Conservation (phyloP, 2,797 vertebrate species). For the Catharus ustulatus region DNA sequence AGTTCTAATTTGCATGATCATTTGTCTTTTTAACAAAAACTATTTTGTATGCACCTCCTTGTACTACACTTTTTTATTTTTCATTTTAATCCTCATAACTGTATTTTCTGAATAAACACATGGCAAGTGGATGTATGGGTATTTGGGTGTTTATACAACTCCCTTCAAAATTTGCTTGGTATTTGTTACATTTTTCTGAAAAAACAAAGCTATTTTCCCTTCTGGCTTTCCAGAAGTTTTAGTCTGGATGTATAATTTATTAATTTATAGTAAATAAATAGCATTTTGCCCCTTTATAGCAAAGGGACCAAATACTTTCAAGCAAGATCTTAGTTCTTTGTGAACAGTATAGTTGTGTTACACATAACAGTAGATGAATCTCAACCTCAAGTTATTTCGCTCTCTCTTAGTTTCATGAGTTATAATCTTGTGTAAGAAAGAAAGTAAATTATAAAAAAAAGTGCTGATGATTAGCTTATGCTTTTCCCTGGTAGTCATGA, state of each 20-base stretch:
- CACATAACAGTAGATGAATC: rapidly evolving
- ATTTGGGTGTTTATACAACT: neutral
- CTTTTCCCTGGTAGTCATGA: neutral
- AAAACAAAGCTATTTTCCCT: neutral
- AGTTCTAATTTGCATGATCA: neutral
- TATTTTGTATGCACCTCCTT: neutral
- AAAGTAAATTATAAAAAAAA: neutral
- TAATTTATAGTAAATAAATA: neutral
- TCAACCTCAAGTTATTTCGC: neutral
- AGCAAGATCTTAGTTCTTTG: neutral
- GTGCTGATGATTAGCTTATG: neutral
- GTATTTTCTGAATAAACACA: neutral
- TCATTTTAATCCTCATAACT: neutral
- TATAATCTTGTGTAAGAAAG: neutral
- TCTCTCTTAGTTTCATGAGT: neutral
- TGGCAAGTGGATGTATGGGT: neutral
- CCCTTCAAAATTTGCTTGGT: neutral
- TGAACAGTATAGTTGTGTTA: neutral
- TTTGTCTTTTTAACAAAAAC: neutral
- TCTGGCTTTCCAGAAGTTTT: neutral
- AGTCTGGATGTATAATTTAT: neutral
- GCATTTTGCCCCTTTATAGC: neutral
- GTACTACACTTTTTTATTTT: neutral
- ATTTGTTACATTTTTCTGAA: neutral
- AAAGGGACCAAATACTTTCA: neutral